Evolutionary conservation across 2,797 vertebrate species (phyloP).

Genomic region (Gastrophryne carolinensis): DNA sequence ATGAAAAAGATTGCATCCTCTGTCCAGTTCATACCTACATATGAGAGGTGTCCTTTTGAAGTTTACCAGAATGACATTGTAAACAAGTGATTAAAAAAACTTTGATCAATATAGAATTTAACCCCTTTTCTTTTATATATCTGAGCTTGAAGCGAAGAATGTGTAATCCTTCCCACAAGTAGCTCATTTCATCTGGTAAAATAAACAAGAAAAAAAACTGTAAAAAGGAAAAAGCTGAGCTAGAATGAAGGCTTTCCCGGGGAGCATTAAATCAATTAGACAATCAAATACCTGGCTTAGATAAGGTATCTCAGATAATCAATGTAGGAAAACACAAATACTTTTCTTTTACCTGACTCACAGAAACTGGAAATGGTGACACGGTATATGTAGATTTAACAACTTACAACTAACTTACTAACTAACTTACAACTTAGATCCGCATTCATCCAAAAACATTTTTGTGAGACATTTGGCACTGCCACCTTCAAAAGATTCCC

Average conservation of each 20-base stretch:
- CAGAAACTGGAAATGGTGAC: background rate
- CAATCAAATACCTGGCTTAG: background rate
- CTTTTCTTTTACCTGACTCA: background rate
- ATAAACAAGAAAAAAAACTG: background rate
- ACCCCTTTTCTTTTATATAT: background rate
- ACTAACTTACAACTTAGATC: no score
- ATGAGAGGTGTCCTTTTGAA: no score
- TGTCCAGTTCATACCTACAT: no score
- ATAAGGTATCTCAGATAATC: constrained; percentile 19
- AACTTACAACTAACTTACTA: no score
- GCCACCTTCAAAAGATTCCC: no score
- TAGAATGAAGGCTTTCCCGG: background rate
- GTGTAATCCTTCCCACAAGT: background rate
- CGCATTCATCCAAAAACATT: no score
- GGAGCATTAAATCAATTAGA: constrained; percentile 9
- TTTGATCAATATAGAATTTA: no score
- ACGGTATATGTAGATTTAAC: no score
- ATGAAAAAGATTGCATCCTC: no score
- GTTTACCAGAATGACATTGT: no score
- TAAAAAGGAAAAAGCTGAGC: background rate
- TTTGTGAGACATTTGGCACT: no score
- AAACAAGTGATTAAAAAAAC: no score
- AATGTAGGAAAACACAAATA: background rate
- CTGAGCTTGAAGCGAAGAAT: background rate
- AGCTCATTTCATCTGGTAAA: background rate